Evolutionary conservation across 2,113 vertebrate genomes (phyloP).

Genomic region (Alces alces): DNA sequence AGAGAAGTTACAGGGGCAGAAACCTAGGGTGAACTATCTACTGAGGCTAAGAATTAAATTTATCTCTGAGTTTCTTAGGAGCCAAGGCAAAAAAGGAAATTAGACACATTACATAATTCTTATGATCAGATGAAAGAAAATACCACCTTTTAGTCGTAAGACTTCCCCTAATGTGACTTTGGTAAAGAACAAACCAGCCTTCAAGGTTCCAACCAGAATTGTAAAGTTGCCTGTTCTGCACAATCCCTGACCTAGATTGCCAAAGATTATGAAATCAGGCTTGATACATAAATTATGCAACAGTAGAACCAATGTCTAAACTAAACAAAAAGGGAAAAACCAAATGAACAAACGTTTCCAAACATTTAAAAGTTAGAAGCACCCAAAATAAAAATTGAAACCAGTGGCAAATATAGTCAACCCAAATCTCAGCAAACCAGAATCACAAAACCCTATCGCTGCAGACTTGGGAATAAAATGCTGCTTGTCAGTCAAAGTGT

Average conservation of each 20-base stretch:
- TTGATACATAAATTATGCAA: conserved; percentile 67
- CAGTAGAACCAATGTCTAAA: conserved; percentile 44
- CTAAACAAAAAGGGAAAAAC: conserved; percentile 59
- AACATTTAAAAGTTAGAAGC: conserved; percentile 66
- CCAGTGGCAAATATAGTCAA: conserved; percentile 73
- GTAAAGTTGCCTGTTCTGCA: neutral
- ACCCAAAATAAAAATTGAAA: conserved; percentile 65
- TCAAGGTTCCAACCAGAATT: neutral
- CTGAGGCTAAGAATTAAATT: conserved; percentile 6
- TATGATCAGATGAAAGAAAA: neutral
- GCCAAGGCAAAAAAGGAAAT: conserved; percentile 35
- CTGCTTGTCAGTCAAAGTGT: conserved; percentile 81
- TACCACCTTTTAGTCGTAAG: neutral
- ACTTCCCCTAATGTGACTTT: neutral
- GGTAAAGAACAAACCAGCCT: neutral
- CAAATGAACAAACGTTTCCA: conserved; percentile 70
- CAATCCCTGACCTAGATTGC: conserved; percentile 48
- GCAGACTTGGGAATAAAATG: conserved; percentile 75
- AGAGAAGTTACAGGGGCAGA: neutral
- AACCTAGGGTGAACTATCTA: neutral
- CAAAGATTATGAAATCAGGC: conserved; percentile 65
- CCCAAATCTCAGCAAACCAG: conserved; percentile 73
- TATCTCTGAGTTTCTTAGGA: conserved; percentile 39
- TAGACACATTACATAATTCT: neutral
- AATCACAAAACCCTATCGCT: conserved; percentile 67